Conservation (phyloP, 2,888 invertebrate species). For the Germaria angustata region DNA sequence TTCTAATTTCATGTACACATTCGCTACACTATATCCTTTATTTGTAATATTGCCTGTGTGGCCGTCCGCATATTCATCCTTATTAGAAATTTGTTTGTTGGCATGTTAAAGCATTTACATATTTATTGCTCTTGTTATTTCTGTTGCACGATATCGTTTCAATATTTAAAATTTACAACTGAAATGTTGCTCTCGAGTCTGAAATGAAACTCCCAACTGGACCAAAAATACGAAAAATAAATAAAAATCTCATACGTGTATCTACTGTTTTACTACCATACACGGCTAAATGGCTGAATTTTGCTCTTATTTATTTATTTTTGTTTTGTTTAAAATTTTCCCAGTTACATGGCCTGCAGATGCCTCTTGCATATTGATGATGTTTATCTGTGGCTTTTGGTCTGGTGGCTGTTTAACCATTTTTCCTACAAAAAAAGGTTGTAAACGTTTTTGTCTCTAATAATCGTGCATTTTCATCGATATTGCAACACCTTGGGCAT, state of each 20-base stretch:
- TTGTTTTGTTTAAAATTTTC: background rate
- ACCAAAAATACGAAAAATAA: slow-evolving; percentile 5
- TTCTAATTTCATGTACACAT: background rate
- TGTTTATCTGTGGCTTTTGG: background rate
- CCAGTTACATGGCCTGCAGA: slow-evolving; percentile 25
- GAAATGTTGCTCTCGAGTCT: slow-evolving; percentile 29
- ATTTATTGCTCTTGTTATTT: background rate
- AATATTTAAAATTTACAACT: slow-evolving; percentile 3
- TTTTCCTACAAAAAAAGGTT: background rate
- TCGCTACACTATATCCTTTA: background rate
- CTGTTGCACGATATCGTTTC: background rate
- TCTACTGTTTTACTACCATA: background rate
- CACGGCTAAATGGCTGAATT: background rate
- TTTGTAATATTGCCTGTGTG: background rate
- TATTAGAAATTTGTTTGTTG: background rate
- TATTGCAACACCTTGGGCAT: slow-evolving; percentile 14
- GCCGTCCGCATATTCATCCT: background rate
- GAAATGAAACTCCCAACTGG: slow-evolving; percentile 56
- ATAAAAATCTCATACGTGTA: background rate
- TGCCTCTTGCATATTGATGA: slow-evolving; percentile 36
- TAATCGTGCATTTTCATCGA: slow-evolving; percentile 38
- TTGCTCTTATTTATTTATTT: background rate
- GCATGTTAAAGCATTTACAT: background rate
- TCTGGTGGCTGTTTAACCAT: background rate
- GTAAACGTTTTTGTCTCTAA: background rate